Percentiles rank a stretch among this genome's conserved stretches.
These are phyloP conservation scores for Alexandromys fortis DNA, from an alignment of 2,113 vertebrate species.

Conservation along the genomic window DNA sequence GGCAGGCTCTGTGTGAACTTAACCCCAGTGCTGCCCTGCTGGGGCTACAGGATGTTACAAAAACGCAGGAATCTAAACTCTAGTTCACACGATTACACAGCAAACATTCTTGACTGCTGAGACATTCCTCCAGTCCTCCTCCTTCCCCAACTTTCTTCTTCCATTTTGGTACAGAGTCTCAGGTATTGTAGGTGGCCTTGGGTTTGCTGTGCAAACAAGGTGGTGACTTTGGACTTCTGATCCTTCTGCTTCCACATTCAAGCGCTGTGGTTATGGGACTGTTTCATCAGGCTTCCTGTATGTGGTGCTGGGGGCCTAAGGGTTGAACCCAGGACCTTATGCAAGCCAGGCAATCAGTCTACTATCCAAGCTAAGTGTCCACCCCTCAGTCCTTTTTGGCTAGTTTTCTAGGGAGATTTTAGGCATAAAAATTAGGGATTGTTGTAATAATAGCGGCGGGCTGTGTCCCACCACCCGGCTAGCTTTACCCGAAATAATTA, in stretches of 20 bases:
- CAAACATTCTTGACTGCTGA: neutral
- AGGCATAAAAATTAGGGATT: neutral
- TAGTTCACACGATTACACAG: neutral
- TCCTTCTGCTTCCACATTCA: neutral
- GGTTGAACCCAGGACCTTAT: neutral
- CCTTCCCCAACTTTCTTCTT: neutral
- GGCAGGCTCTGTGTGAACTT: neutral
- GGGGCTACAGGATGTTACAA: neutral
- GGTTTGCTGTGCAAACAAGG: neutral
- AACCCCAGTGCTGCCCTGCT: neutral
- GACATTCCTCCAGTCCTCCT: neutral
- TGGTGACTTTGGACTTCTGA: neutral
- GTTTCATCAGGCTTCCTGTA: neutral
- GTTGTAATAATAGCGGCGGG: no score
- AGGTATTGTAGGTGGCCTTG: neutral
- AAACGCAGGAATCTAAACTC: neutral
- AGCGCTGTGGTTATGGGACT: neutral
- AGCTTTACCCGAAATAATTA: no score
- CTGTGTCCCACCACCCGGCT: no score
- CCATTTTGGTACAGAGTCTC: neutral
- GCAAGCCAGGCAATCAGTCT: neutral
- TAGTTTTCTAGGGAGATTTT: neutral
- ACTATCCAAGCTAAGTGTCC: no score
- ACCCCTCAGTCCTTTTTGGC: neutral
- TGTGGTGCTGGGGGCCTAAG: neutral